Percentiles rank a stretch among this genome's conserved stretches.
Evolutionary conservation across 2,888 invertebrate species (phyloP).

Genomic region (Xestia xanthographa): DNA sequence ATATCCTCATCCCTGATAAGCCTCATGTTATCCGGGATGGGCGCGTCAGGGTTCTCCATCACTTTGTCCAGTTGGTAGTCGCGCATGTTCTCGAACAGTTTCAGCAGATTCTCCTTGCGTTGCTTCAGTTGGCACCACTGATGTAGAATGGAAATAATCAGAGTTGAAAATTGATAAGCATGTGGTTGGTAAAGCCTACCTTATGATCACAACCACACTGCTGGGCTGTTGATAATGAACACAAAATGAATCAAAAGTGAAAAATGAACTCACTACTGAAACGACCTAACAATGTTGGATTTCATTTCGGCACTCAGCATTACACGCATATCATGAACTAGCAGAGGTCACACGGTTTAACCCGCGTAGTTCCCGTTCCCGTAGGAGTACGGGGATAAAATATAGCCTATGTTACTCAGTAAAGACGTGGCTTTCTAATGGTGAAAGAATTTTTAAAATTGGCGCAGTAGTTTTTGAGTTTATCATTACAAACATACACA

Average conservation of each 20-base stretch:
- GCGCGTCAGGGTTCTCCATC: slow-evolving; percentile 95
- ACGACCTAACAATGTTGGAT: no score
- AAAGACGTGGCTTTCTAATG: no score
- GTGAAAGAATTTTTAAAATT: no score
- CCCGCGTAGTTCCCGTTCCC: no score
- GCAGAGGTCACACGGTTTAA: no score
- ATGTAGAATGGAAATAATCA: not conserved
- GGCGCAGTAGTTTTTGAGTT: no score
- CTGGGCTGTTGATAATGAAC: not conserved
- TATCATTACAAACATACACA: no score
- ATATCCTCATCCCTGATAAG: slow-evolving; percentile 96
- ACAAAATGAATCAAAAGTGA: not conserved
- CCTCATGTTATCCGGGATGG: slow-evolving; percentile 95
- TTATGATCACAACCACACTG: not conserved
- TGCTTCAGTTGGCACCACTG: slow-evolving; percentile 97
- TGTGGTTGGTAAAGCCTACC: not conserved
- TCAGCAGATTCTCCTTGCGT: slow-evolving; percentile 95
- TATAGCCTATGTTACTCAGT: no score
- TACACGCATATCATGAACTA: no score
- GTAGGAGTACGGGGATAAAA: no score
- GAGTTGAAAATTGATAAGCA: not conserved
- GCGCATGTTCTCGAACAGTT: slow-evolving; percentile 97
- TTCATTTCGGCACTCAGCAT: no score
- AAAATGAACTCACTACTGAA: no score
- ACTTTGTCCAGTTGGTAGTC: slow-evolving; percentile 96